Conservation (phyloP, 2,888 invertebrate genomes). For the Cynaeus angustus region DNA sequence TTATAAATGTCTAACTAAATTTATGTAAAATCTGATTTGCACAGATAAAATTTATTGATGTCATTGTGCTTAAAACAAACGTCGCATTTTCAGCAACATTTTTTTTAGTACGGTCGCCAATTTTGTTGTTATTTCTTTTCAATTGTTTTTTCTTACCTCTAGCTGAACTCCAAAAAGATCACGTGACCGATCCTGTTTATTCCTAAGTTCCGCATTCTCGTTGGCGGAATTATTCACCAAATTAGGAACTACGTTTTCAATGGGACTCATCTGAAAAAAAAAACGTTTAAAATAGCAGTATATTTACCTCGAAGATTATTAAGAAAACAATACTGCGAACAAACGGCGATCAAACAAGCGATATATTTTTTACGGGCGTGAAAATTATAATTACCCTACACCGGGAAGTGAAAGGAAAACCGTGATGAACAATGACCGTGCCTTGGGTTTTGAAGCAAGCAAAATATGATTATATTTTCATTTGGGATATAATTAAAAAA, state of each 20-base stretch:
- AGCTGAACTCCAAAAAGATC: constrained; percentile 78
- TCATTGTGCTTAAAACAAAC: too few relatives aligned
- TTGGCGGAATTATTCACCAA: constrained; percentile 62
- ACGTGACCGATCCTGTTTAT: constrained; percentile 72
- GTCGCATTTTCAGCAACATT: too few relatives aligned
- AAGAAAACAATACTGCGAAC: constrained; percentile 41
- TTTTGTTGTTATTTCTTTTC: too few relatives aligned
- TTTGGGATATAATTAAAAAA: constrained; percentile 5
- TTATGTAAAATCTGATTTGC: too few relatives aligned
- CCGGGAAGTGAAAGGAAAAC: constrained; percentile 40
- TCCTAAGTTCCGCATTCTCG: constrained; percentile 64
- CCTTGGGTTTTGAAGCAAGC: constrained; percentile 3
- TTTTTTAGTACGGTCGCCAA: too few relatives aligned
- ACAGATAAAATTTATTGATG: too few relatives aligned
- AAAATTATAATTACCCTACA: constrained; percentile 28
- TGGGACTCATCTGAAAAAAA: constrained; percentile 70
- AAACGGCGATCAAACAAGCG: constrained; percentile 27
- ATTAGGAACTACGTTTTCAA: constrained; percentile 69
- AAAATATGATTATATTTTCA: constrained; percentile 2
- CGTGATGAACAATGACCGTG: constrained; percentile 31
- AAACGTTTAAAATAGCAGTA: constrained; percentile 10
- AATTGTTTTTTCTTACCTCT: constrained; percentile 71
- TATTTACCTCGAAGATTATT: constrained; percentile 23
- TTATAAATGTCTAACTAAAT: too few relatives aligned
- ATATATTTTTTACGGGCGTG: constrained; percentile 36